A percentile compares a stretch with the other conserved stretches of the same genome.
phyloP scores from a whole-genome alignment of 2,888 invertebrate species.

The Melangyna quadrimaculata region DNA sequence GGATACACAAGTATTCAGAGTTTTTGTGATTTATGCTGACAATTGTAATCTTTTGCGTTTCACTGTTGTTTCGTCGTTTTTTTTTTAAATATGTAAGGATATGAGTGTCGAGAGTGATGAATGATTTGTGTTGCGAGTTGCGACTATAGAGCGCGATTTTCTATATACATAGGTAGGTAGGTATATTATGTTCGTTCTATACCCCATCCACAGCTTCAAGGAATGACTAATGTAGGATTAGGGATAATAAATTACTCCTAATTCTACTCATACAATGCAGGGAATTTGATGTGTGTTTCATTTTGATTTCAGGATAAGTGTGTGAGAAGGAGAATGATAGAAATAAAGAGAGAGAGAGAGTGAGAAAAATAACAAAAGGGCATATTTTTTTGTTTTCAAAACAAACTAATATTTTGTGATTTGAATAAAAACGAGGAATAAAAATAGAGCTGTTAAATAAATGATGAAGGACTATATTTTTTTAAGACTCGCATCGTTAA shows the following conservation, averaged over 20 bases:
- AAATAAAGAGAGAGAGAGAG: not conserved
- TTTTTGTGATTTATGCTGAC: constrained; percentile 68
- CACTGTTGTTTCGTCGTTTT: not conserved
- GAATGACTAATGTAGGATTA: constrained; percentile 68
- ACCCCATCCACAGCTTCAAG: not conserved
- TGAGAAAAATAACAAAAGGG: too few relatives aligned
- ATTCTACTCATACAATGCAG: constrained; percentile 50
- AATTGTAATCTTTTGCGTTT: constrained; percentile 62
- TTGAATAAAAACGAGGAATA: constrained; percentile 1
- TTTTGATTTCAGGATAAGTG: constrained; percentile 16
- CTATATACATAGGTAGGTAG: too few relatives aligned
- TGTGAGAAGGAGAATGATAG: not conserved
- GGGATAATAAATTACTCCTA: constrained; percentile 63
- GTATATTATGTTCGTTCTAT: too few relatives aligned
- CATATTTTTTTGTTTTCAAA: not conserved
- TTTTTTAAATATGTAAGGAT: constrained; percentile 7
- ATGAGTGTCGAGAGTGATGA: constrained; percentile 41
- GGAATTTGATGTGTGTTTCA: constrained; percentile 49
- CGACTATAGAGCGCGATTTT: constrained; percentile 32
- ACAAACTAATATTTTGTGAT: constrained; percentile 13
- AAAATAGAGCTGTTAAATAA: constrained; percentile 7
- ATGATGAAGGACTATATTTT: not conserved
- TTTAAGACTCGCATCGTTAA: not conserved
- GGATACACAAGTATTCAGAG: constrained; percentile 47
- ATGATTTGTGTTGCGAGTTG: constrained; percentile 46